A percentile compares a stretch with the other conserved stretches of the same genome.
phyloP scores from a whole-genome alignment of 1,140 invertebrate species.

The Meteorus sp. region DNA sequence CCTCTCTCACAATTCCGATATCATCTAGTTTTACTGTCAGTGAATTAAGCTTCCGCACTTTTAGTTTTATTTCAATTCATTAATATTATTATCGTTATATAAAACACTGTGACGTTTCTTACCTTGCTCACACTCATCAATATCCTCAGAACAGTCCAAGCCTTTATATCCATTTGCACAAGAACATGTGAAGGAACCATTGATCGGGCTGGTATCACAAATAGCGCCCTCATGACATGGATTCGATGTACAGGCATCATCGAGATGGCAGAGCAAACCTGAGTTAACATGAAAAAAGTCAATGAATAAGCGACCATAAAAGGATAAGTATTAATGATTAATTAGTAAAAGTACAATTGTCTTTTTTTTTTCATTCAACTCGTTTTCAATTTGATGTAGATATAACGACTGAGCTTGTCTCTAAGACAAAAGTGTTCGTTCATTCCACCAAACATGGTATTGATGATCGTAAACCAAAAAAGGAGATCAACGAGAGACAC shows the following conservation, averaged over 20 bases:
- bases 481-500: slow-evolving; percentile 42
- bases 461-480: slow-evolving; percentile 41
- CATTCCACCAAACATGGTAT: slow-evolving; percentile 30
- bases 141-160: slow-evolving; percentile 88
- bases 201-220: slow-evolving; percentile 94
- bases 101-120: slow-evolving; percentile 35
- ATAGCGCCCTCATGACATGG: slow-evolving; percentile 92
- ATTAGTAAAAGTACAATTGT: no score
- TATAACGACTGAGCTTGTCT: slow-evolving; percentile 27
- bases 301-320: no score
- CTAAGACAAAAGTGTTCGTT: slow-evolving; percentile 41
- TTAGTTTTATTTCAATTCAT: no score
- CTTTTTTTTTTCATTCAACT: not conserved
- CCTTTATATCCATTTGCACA: slow-evolving; percentile 92
- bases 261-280: slow-evolving; percentile 91
- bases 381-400: not conserved
- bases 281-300: slow-evolving; percentile 22
- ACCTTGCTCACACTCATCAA: slow-evolving; percentile 95
- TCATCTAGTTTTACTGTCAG: slow-evolving; percentile 14
- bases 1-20: slow-evolving; percentile 10
- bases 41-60: not conserved
- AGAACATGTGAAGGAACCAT: slow-evolving; percentile 91
- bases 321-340: slow-evolving; percentile 10
- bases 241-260: slow-evolving; percentile 95
- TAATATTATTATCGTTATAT: no score